These are phyloP conservation scores for Centropyge bicolor DNA, from an alignment of 2,797 vertebrate species.

Conservation along the genomic window DNA sequence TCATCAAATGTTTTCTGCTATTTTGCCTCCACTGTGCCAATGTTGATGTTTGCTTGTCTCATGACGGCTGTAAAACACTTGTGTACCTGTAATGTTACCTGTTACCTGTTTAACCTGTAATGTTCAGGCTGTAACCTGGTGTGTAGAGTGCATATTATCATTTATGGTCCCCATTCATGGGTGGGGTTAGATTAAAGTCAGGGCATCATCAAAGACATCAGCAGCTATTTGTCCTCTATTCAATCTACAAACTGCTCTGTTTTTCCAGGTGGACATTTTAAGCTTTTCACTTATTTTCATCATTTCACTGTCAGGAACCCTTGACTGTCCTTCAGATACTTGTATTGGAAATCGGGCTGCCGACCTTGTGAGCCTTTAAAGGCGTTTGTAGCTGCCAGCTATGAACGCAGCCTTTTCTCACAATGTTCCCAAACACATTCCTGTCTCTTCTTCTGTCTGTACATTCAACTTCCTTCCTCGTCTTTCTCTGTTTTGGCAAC, in stretches of 20 bases:
- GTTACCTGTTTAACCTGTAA: too few species aligned
- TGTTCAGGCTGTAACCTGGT: background rate
- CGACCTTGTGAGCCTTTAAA: background rate
- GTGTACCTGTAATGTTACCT: too few species aligned
- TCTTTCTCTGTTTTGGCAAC: slow-evolving; percentile 66
- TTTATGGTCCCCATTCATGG: too few species aligned
- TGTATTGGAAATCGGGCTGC: background rate
- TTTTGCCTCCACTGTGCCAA: too few species aligned
- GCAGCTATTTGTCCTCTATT: too few species aligned
- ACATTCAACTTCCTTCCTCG: background rate
- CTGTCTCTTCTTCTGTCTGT: slow-evolving; percentile 19
- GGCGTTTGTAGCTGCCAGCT: background rate
- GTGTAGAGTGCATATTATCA: background rate
- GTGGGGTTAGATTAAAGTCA: too few species aligned
- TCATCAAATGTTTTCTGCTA: too few species aligned
- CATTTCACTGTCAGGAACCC: background rate
- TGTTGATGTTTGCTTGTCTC: too few species aligned
- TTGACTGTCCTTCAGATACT: background rate
- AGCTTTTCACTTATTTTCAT: background rate
- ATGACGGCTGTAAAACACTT: too few species aligned
- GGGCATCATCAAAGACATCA: too few species aligned
- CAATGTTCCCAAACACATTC: background rate
- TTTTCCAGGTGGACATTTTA: background rate
- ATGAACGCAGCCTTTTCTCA: background rate
- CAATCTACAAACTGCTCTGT: background rate